Conservation (phyloP, 2,888 invertebrate genomes). For the Erebia epiphron region DNA sequence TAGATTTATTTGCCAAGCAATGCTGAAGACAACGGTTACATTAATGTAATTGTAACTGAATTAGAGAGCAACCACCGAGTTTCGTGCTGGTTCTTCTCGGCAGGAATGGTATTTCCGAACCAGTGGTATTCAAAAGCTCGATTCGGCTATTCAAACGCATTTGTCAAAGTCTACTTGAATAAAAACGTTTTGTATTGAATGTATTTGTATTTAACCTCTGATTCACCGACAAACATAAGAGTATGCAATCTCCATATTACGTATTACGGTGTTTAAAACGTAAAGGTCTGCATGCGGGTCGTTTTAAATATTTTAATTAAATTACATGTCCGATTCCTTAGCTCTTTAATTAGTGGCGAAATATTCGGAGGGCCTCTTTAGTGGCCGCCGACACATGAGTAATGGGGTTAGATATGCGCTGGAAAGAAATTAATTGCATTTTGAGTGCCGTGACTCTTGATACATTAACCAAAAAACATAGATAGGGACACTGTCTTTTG, state of each 20-base stretch:
- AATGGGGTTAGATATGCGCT: slow-evolving; percentile 19
- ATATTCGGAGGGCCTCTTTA: slow-evolving; percentile 5
- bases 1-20: too few relatives aligned
- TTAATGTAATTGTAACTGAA: too few relatives aligned
- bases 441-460: slow-evolving; percentile 16
- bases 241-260: neutral
- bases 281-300: slow-evolving; percentile 6
- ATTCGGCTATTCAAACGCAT: too few relatives aligned
- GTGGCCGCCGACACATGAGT: neutral
- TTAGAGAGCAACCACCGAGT: too few relatives aligned
- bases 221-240: neutral
- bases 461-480: neutral
- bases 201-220: neutral
- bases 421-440: slow-evolving; percentile 38
- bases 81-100: too few relatives aligned
- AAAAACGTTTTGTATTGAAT: too few relatives aligned
- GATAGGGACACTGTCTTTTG: neutral
- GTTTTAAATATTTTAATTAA: slow-evolving; percentile 22
- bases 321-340: slow-evolving; percentile 13
- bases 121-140: too few relatives aligned
- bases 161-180: neutral
- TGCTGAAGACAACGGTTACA: too few relatives aligned
- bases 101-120: too few relatives aligned
- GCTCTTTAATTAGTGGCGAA: slow-evolving; percentile 16
- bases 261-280: neutral